These are phyloP conservation scores for Tethya wilhelma DNA, from an alignment of 37 sponge, comb jelly and placozoan species.

Conservation along the genomic window DNA sequence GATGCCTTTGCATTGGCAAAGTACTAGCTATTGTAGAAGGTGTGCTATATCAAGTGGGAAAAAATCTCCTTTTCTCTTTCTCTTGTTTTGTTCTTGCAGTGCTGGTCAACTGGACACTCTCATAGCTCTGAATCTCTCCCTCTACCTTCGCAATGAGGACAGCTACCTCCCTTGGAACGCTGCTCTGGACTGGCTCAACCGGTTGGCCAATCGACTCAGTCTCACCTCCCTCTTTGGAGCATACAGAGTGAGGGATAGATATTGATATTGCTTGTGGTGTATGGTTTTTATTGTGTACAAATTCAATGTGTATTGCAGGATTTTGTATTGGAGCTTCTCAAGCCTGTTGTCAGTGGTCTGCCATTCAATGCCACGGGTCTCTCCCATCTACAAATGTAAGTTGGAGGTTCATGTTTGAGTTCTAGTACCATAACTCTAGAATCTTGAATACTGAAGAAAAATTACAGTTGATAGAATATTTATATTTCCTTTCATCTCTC, in stretches of 20 bases:
- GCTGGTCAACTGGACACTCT: constrained; percentile 57
- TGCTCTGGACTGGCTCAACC: constrained; percentile 42
- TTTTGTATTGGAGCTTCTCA: constrained; percentile 6
- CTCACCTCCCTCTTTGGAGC: constrained; percentile 57
- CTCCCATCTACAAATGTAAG: constrained; percentile 42
- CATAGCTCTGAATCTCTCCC: constrained; percentile 50
- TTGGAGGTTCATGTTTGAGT: not conserved
- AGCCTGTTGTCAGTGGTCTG: not conserved
- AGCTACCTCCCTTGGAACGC: constrained; percentile 78
- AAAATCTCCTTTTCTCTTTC: not conserved
- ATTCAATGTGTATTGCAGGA: constrained; percentile 10
- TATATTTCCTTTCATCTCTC: too few species aligned
- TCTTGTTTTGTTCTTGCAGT: constrained; percentile 21
- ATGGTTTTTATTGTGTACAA: not conserved
- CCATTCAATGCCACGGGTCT: constrained; percentile 5
- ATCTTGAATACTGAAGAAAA: too few species aligned
- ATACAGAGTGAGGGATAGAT: constrained; percentile 48
- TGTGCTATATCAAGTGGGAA: too few species aligned
- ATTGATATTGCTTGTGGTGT: not conserved
- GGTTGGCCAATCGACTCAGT: constrained; percentile 24
- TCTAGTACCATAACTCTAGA: too few species aligned
- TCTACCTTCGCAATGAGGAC: constrained; percentile 59
- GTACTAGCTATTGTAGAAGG: not conserved
- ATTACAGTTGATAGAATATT: too few species aligned
- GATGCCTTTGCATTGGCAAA: constrained; percentile 78